These are phyloP conservation scores for Tetragonula clypearis DNA, from an alignment of 1,140 invertebrate genomes.

Conservation along the genomic window DNA sequence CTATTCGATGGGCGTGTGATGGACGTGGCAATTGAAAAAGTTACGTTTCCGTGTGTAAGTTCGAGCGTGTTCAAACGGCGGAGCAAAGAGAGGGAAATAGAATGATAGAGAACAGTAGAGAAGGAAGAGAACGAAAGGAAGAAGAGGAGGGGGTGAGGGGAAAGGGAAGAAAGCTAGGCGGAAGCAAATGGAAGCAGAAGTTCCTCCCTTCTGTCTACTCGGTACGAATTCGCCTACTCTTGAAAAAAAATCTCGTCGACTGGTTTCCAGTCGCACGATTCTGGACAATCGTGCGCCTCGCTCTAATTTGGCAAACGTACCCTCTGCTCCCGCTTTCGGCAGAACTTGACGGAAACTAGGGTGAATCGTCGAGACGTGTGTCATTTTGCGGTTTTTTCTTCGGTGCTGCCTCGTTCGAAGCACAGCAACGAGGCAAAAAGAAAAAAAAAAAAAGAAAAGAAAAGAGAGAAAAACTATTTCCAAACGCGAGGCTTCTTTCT, in stretches of 20 bases:
- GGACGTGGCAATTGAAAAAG: constrained; percentile 47
- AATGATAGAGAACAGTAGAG: too few relatives aligned
- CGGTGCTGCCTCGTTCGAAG: background rate
- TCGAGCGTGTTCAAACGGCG: background rate
- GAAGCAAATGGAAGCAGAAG: constrained; percentile 30
- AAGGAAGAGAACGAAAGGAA: background rate
- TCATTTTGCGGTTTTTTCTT: constrained; percentile 35
- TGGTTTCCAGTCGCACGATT: constrained; percentile 49
- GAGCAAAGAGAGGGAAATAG: background rate
- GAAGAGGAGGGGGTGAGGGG: background rate
- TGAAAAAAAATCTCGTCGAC: constrained; percentile 43
- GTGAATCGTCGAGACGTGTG: constrained; percentile 11
- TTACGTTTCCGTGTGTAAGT: background rate
- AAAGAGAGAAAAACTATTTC: background rate
- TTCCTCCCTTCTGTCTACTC: constrained; percentile 1
- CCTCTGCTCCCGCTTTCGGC: background rate
- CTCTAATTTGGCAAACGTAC: constrained; percentile 51
- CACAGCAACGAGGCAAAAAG: background rate
- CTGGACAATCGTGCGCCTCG: constrained; percentile 39
- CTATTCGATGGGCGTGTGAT: background rate
- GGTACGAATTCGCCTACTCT: constrained; percentile 9
- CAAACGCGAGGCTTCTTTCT: background rate
- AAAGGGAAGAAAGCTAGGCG: constrained; percentile 7
- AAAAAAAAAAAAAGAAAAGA: too few relatives aligned
- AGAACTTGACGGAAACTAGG: constrained; percentile 32